These are phyloP conservation scores for Caiman crocodilus DNA, from an alignment of 2,797 vertebrate genomes.

Conservation along the genomic window DNA sequence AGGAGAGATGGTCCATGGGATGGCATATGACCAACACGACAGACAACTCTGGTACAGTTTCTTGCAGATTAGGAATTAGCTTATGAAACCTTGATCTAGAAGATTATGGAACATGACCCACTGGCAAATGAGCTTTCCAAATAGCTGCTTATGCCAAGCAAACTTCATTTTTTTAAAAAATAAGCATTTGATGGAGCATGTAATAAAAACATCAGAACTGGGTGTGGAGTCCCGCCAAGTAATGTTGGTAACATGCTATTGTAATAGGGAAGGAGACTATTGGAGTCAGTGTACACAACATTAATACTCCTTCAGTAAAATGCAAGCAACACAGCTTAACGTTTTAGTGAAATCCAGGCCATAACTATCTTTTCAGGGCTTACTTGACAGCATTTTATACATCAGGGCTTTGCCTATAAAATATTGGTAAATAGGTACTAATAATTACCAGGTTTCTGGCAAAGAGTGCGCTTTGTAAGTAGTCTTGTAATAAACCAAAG, in stretches of 20 bases:
- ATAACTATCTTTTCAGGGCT: no score
- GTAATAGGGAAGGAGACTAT: not conserved
- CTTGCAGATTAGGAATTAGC: not conserved
- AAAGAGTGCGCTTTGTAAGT: no score
- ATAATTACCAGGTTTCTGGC: no score
- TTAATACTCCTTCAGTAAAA: no score
- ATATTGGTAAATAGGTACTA: no score
- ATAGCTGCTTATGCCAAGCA: not conserved
- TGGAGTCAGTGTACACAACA: no score
- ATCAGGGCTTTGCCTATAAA: no score
- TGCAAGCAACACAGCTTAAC: no score
- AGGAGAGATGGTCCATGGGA: not conserved
- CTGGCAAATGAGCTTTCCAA: not conserved
- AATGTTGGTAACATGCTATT: not conserved
- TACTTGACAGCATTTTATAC: no score
- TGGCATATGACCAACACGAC: accelerated
- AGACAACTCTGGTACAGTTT: accelerated
- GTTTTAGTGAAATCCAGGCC: no score
- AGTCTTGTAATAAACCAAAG: no score
- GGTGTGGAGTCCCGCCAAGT: not conserved
- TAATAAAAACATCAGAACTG: not conserved
- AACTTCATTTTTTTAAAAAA: not conserved
- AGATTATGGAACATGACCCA: not conserved
- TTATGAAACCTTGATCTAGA: not conserved
- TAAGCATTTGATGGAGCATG: not conserved